phyloP scores from a whole-genome alignment of 2,888 invertebrate genomes.

The Urechis unicinctus region DNA sequence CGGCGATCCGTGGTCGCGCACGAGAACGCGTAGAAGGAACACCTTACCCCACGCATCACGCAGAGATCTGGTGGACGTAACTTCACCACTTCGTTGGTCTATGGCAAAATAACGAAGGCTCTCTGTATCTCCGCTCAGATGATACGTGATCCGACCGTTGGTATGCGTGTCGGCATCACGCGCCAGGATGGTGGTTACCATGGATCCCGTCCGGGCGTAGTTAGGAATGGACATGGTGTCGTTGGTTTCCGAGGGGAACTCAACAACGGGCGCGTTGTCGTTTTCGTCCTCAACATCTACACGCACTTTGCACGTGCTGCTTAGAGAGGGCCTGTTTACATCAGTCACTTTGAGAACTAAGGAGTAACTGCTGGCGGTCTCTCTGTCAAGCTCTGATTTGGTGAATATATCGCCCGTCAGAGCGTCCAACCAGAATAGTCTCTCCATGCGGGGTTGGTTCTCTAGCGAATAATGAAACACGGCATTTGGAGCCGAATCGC shows the following conservation, averaged over 20 bases:
- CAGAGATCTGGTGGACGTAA: background rate
- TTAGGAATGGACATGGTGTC: background rate
- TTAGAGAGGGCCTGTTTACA: background rate
- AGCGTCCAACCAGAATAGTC: background rate
- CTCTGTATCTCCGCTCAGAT: background rate
- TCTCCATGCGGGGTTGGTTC: background rate
- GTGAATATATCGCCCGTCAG: background rate
- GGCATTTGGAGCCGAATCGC: background rate
- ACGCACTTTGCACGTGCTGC: background rate
- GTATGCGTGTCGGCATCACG: background rate
- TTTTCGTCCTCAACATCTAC: conserved; percentile 1
- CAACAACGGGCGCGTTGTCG: background rate
- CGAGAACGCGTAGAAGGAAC: background rate
- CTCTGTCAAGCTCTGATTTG: background rate
- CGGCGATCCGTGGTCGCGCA: background rate
- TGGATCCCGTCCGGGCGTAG: background rate
- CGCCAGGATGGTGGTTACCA: background rate
- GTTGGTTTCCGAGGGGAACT: background rate
- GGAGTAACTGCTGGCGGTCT: background rate
- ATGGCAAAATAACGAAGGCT: background rate
- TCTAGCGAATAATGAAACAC: background rate
- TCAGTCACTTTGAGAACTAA: background rate
- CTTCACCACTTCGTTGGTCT: background rate
- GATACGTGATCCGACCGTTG: background rate
- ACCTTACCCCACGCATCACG: background rate